Conservation (phyloP, 2,113 vertebrate genomes). For the Misgurnus mizolepis region DNA sequence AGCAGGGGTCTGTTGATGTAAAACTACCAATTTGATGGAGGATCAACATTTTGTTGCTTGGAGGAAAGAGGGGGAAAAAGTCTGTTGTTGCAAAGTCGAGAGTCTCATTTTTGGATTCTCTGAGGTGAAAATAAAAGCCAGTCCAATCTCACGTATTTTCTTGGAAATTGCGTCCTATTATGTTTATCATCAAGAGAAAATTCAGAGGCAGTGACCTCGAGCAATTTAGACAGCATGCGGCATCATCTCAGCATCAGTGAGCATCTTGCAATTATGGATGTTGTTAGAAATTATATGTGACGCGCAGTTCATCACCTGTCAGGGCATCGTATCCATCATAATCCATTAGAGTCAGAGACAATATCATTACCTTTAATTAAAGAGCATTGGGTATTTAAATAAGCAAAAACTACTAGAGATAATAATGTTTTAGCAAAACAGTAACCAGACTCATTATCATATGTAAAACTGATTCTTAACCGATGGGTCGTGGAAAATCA, state of each 20-base stretch:
- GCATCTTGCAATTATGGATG: conserved; percentile 13
- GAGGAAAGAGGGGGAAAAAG: neutral
- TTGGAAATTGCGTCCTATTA: conserved; percentile 11
- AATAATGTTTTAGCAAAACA: neutral
- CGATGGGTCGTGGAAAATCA: too few species aligned
- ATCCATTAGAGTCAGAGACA: conserved; percentile 23
- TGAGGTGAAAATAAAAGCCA: conserved; percentile 32
- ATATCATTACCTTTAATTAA: conserved; percentile 33
- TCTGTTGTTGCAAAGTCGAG: conserved; percentile 28
- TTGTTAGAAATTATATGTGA: conserved; percentile 38
- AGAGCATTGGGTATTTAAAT: neutral
- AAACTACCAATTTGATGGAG: conserved; percentile 47
- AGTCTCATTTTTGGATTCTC: conserved; percentile 12
- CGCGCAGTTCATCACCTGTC: neutral
- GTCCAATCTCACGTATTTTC: neutral
- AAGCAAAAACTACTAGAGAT: neutral
- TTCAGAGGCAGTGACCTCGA: neutral
- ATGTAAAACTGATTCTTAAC: neutral
- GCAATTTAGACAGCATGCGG: neutral
- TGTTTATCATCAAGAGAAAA: conserved; percentile 16
- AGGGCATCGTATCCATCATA: conserved; percentile 32
- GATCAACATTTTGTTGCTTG: conserved; percentile 36
- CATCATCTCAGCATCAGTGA: conserved; percentile 13
- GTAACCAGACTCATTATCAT: neutral
- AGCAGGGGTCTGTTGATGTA: conserved; percentile 53